Conservation (phyloP, 2,113 vertebrate species). For the Xiphorhynchus elegans region DNA sequence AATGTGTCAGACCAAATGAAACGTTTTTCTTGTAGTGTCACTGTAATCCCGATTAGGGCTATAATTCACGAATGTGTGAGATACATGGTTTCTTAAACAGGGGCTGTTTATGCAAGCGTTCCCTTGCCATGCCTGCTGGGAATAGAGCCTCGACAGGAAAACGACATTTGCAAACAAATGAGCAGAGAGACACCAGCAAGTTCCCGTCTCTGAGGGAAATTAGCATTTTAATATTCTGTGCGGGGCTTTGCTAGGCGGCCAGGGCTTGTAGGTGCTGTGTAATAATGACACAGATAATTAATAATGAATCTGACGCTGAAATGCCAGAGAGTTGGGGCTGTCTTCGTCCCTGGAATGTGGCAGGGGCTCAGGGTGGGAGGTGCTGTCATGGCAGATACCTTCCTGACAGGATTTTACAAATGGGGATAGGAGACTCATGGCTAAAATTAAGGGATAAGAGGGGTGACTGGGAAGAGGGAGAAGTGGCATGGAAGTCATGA, state of each 20-base stretch:
- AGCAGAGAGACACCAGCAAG: slow-evolving; percentile 31
- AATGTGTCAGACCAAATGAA: background rate
- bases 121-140: background rate
- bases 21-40: background rate
- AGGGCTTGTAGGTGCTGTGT: background rate
- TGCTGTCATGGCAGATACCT: background rate
- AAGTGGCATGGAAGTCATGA: background rate
- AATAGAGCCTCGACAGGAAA: slow-evolving; percentile 12
- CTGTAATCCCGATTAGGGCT: background rate
- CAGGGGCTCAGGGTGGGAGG: background rate
- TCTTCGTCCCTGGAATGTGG: background rate
- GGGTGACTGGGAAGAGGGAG: background rate
- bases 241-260: background rate
- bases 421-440: background rate
- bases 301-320: slow-evolving; percentile 27
- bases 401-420: background rate
- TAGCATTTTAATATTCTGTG: slow-evolving; percentile 49
- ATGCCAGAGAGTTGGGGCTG: background rate
- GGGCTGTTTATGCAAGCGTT: slow-evolving; percentile 7
- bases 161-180: slow-evolving; percentile 63
- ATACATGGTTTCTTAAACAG: background rate
- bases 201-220: slow-evolving; percentile 30
- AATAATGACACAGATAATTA: slow-evolving; percentile 15
- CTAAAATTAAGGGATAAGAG: background rate
- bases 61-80: background rate